These are phyloP conservation scores for Apostichopus californicus DNA, from an alignment of 35 echinoderm and acorn worm genomes.

Conservation along the genomic window DNA sequence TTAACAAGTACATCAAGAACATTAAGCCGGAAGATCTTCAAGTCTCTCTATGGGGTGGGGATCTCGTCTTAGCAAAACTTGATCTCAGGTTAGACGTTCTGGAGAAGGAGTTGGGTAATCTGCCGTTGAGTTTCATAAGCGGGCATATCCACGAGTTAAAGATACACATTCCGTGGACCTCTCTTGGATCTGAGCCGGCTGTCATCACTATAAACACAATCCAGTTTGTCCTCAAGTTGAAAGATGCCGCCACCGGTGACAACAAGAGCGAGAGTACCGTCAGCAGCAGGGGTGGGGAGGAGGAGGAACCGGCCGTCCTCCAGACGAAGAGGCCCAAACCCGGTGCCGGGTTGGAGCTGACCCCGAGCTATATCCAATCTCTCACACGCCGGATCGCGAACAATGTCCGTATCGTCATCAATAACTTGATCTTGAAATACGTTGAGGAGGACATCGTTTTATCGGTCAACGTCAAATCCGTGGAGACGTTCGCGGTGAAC, in stretches of 20 bases:
- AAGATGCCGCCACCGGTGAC: constrained; percentile 66
- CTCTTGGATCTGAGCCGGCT: constrained; percentile 85
- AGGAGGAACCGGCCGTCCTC: constrained; percentile 7
- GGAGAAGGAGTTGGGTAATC: constrained; percentile 81
- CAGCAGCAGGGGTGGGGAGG: constrained; percentile 58
- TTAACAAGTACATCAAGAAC: constrained; percentile 99
- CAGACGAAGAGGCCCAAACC: constrained; percentile 9
- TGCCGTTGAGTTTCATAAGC: constrained; percentile 90
- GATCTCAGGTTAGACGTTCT: constrained; percentile 87
- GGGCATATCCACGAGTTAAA: constrained; percentile 94
- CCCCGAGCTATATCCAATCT: constrained; percentile 91
- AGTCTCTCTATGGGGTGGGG: constrained; percentile 98
- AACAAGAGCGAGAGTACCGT: constrained; percentile 77
- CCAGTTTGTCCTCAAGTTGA: constrained; percentile 83
- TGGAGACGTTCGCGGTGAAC: constrained; percentile 79
- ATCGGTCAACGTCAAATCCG: constrained; percentile 86
- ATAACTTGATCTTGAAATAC: constrained; percentile 96
- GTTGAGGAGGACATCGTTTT: constrained; percentile 96
- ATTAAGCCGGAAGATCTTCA: constrained; percentile 96
- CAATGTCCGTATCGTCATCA: constrained; percentile 85
- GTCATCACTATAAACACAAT: constrained; percentile 96
- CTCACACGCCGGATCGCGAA: constrained; percentile 87
- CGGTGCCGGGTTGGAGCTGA: constrained; percentile 38
- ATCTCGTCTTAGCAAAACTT: constrained; percentile 90
- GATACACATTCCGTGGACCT: constrained; percentile 92